Evolutionary conservation across 37 sponge, comb jelly and placozoan genomes (phyloP), one percentile per base, ranked within the genome.

Genomic region (Halisarca cf. caerulea): DNA sequence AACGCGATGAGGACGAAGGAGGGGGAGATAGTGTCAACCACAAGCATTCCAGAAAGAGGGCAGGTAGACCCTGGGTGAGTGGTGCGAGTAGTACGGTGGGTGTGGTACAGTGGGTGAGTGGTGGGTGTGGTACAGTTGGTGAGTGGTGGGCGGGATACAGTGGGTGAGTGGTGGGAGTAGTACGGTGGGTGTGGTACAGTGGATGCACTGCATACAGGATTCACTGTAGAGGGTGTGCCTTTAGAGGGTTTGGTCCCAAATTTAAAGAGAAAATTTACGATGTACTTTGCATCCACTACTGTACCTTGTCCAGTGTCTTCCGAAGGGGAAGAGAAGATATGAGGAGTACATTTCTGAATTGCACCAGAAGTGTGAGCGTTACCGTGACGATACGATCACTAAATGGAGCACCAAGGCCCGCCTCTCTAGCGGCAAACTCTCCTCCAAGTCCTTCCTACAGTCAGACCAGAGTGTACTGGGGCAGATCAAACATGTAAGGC

Each of bases 401-500:
- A 94, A 94, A 64, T 94, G 94, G 94, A 85, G 53, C 80, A 83
- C 55, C 41, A 90, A 83, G 62, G 72, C 85, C 0, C 41, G 43
- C 44, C 84, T 94, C 58, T 68, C 86, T 51, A 86, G 83, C 57
- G 91, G 89, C 33, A 90, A 86, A 57, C 20, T 88, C 39, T 86
- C 83, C 42, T 88, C 66, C 79, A 94, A 94, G 88, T 73, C 88
- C 0, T 93, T 90, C 58, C 20, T 90, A 23, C 79, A 89, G 45
- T 82, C 90, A 59, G 92, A 90, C 78, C 75, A 81, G 21, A 84
- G 88, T 18, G 74, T 87, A 7, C 37, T 88, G 11, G 47, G 79
- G 40, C 92, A 92, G 58, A 89, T 92, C n/a, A 44, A 89, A 42
- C 83, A 92, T 60, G 92, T 92, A 59, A 85, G 89, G 3, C 20